Evolutionary conservation across 2,888 invertebrate genomes (phyloP).

Genomic region (Busseola fusca): DNA sequence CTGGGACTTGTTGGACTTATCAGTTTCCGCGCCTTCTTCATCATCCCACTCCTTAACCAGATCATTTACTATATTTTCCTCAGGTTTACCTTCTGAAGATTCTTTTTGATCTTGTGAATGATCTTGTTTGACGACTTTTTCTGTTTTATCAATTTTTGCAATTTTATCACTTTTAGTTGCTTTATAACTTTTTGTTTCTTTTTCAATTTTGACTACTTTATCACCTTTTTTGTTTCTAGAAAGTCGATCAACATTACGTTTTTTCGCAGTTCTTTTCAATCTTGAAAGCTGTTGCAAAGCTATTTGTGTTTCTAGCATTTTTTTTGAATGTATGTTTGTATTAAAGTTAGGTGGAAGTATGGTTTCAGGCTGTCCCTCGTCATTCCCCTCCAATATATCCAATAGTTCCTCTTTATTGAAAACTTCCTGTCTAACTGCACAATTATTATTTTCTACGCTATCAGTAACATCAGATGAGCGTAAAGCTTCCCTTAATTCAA

Average conservation of each 20-base stretch:
- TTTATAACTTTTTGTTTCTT: conserved; percentile 43
- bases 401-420: conserved; percentile 85
- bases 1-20: conserved; percentile 61
- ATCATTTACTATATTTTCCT: conserved; percentile 83
- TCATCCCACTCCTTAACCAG: conserved; percentile 88
- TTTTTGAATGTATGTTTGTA: conserved; percentile 56
- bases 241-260: conserved; percentile 56
- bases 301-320: conserved; percentile 75
- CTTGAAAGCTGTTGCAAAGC: conserved; percentile 81
- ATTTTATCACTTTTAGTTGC: conserved; percentile 40
- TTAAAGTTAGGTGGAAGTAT: conserved; percentile 56
- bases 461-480: conserved; percentile 78
- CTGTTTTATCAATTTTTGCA: conserved; percentile 45
- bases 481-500: conserved; percentile 83
- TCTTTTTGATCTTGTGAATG: conserved; percentile 15
- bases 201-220: conserved; percentile 49
- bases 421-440: conserved; percentile 77
- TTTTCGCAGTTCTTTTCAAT: conserved; percentile 67
- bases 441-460: conserved; percentile 80
- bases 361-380: conserved; percentile 65
- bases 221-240: conserved; percentile 56
- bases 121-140: conserved; percentile 51
- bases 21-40: conserved; percentile 76
- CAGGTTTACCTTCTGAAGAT: conserved; percentile 57
- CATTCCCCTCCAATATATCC: conserved; percentile 85